Percentiles rank a stretch among this genome's conserved stretches.
Evolutionary conservation across 53 echinoderm and acorn worm genomes (phyloP).

Genomic region (Echinometra lucunter): DNA sequence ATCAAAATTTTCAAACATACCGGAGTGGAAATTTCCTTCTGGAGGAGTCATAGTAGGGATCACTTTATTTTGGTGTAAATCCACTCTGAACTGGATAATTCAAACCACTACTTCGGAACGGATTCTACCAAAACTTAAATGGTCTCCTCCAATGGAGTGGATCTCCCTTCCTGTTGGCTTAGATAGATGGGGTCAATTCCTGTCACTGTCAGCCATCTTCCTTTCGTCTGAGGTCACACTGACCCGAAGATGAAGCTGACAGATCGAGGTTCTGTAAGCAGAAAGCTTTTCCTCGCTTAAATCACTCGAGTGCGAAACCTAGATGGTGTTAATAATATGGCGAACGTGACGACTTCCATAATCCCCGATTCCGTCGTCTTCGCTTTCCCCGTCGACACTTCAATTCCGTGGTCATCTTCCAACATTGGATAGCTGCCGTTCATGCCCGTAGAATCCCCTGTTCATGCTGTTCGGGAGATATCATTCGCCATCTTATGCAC

Average conservation of each 20-base stretch:
- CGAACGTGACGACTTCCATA: conserved; percentile 33
- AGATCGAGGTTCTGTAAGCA: conserved; percentile 56
- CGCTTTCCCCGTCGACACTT: conserved; percentile 17
- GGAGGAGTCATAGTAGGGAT: too few relatives aligned
- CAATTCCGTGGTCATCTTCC: neutral
- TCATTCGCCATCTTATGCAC: neutral
- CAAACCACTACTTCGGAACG: too few relatives aligned
- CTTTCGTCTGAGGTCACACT: neutral
- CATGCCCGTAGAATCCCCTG: conserved; percentile 2
- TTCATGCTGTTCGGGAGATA: neutral
- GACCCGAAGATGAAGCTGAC: conserved; percentile 54
- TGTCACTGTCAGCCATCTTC: neutral
- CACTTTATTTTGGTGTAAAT: too few relatives aligned
- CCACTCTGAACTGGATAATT: too few relatives aligned
- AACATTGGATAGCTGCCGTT: neutral
- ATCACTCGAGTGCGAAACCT: conserved; percentile 26
- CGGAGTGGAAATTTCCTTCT: too few relatives aligned
- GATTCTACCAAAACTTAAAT: too few relatives aligned
- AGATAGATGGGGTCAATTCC: neutral
- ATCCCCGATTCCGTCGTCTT: conserved; percentile 30
- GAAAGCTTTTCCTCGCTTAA: conserved; percentile 32
- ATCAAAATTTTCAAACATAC: too few relatives aligned
- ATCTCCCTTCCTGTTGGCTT: too few relatives aligned
- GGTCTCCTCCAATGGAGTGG: too few relatives aligned
- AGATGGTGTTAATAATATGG: conserved; percentile 53